Conservation (phyloP, 2,888 invertebrate species). For the Dasypogon diadema region DNA sequence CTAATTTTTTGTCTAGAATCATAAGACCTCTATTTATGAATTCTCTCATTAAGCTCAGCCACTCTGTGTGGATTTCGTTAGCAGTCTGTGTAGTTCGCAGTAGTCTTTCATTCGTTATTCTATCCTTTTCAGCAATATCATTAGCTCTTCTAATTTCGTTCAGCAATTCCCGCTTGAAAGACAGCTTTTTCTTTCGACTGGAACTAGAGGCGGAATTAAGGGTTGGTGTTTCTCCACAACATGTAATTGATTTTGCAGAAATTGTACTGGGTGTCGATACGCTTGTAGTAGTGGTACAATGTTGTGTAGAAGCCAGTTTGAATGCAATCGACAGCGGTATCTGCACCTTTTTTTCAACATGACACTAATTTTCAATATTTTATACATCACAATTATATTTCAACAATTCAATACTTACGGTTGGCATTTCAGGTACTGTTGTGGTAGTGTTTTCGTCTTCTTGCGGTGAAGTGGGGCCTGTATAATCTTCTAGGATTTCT, state of each 20-base stretch:
- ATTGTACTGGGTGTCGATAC: too few relatives aligned
- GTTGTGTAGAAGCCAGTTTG: too few relatives aligned
- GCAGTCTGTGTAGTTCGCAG: not conserved
- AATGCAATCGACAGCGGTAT: too few relatives aligned
- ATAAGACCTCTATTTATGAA: not conserved
- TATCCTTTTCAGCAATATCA: not conserved
- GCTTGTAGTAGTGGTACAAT: too few relatives aligned
- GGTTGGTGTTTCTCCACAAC: too few relatives aligned
- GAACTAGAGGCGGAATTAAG: not conserved
- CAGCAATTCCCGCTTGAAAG: not conserved
- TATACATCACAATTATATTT: too few relatives aligned
- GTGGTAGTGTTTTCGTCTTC: not conserved
- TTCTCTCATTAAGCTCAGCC: not conserved
- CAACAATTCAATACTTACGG: too few relatives aligned
- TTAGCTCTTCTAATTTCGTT: not conserved
- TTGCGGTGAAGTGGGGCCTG: not conserved
- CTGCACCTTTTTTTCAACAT: too few relatives aligned
- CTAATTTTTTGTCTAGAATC: slow-evolving; percentile 2
- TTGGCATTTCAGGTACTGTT: not conserved
- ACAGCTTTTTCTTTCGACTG: not conserved
- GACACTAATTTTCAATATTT: too few relatives aligned
- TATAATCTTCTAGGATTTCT: not conserved
- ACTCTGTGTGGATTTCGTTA: not conserved
- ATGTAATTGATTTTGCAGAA: too few relatives aligned
- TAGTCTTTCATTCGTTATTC: not conserved